Percentiles rank a stretch among this genome's conserved stretches.
Conservation (phyloP, 2,113 vertebrate species). For the Agelaius tricolor region DNA sequence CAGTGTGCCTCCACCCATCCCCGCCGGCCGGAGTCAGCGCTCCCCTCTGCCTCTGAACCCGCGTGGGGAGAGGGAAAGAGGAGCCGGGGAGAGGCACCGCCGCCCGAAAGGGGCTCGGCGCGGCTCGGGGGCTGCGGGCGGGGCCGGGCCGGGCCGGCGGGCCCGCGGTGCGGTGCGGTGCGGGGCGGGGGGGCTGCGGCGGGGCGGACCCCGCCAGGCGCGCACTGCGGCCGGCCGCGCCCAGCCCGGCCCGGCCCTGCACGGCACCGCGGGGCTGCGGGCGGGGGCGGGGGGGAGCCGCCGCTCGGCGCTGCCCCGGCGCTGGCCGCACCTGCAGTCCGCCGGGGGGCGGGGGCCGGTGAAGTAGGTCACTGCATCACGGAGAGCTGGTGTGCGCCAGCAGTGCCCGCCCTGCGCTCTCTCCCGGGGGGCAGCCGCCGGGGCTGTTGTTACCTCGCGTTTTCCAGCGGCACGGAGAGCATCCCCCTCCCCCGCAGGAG, state of each 20-base stretch:
- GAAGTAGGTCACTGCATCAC: slow-evolving; percentile 27
- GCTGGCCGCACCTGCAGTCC: not conserved
- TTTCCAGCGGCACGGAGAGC: not conserved
- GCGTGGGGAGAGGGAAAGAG: too few relatives aligned
- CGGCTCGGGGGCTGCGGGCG: too few relatives aligned
- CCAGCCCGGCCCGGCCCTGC: not conserved
- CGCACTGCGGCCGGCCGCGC: too few relatives aligned
- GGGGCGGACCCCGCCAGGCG: too few relatives aligned
- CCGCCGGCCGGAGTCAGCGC: too few relatives aligned
- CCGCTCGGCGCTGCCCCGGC: not conserved
- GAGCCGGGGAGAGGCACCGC: too few relatives aligned
- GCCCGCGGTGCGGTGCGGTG: too few relatives aligned
- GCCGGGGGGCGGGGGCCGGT: not conserved
- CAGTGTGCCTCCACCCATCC: too few relatives aligned
- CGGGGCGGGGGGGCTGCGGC: too few relatives aligned
- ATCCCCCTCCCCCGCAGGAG: not conserved
- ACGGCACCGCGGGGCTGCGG: not conserved
- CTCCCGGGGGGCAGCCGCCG: not conserved
- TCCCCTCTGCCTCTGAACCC: too few relatives aligned
- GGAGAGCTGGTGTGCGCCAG: not conserved
- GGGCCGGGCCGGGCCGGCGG: too few relatives aligned
- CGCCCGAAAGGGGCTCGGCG: too few relatives aligned
- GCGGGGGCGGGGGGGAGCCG: not conserved
- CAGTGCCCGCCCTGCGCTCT: not conserved
- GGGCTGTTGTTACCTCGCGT: not conserved